phyloP scores from a whole-genome alignment of 2,113 vertebrate species.

The Bungarus multicinctus region DNA sequence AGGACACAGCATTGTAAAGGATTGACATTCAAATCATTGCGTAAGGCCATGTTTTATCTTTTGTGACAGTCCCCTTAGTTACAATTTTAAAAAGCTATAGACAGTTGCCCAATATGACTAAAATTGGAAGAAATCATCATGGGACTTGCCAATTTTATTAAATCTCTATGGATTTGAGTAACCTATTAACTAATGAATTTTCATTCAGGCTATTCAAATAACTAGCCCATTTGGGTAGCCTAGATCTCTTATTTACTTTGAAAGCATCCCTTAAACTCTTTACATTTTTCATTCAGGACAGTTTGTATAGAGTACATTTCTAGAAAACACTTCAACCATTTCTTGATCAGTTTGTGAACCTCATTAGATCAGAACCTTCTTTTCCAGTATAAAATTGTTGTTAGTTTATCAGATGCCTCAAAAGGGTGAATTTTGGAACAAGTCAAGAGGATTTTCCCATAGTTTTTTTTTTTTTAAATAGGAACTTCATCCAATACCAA shows the following conservation, averaged over 20 bases:
- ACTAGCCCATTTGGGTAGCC: neutral
- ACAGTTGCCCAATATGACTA: neutral
- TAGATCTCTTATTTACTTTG: neutral
- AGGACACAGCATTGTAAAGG: too few species aligned
- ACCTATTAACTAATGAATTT: neutral
- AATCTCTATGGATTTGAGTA: neutral
- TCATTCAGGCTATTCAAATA: neutral
- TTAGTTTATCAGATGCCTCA: conserved; percentile 10
- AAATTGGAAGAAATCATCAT: neutral
- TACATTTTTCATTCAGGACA: neutral
- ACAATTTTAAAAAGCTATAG: neutral
- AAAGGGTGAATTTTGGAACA: conserved; percentile 4
- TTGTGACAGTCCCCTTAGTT: neutral
- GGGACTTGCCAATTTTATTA: neutral
- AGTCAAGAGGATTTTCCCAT: neutral
- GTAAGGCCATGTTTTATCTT: too few species aligned
- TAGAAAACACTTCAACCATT: conserved; percentile 12
- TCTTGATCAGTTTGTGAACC: conserved; percentile 34
- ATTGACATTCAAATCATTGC: neutral
- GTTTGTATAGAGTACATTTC: conserved; percentile 18
- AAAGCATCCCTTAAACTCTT: neutral
- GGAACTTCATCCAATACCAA: conserved; percentile 5
- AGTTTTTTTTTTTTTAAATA: neutral
- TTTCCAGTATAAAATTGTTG: neutral
- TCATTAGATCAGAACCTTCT: neutral